phyloP scores from a whole-genome alignment of 2,888 invertebrate species.

The Pristionchus japonicus region DNA sequence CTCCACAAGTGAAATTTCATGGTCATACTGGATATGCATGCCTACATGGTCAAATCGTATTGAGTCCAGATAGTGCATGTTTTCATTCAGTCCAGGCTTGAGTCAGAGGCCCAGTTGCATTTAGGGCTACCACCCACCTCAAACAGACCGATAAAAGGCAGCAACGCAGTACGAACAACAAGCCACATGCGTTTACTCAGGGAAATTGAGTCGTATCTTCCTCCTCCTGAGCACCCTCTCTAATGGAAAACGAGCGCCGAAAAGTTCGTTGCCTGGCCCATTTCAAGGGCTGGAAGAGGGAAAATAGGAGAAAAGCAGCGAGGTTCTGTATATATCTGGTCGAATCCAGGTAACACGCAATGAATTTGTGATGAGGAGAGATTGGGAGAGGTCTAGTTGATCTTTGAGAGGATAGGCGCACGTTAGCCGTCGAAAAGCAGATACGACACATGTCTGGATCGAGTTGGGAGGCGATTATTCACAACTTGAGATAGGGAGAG shows the following conservation, averaged over 20 bases:
- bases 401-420: not conserved
- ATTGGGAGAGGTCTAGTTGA: not conserved
- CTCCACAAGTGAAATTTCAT: too few relatives aligned
- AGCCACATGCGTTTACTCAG: not conserved
- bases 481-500: not conserved
- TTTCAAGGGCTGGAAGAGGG: not conserved
- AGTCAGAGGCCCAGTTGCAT: not conserved
- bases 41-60: too few relatives aligned
- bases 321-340: not conserved
- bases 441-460: not conserved
- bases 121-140: not conserved
- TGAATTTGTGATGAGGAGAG: not conserved
- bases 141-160: not conserved
- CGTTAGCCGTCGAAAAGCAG: not conserved
- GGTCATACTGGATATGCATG: too few relatives aligned
- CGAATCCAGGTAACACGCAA: not conserved
- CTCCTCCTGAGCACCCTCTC: conserved; percentile 5
- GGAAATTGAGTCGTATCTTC: not conserved
- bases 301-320: not conserved
- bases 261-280: not conserved
- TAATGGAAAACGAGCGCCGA: not conserved
- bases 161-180: not conserved
- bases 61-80: not conserved
- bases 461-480: not conserved
- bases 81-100: not conserved